phyloP scores from a whole-genome alignment of 1,140 invertebrate genomes.

The Drosophila takahashii region DNA sequence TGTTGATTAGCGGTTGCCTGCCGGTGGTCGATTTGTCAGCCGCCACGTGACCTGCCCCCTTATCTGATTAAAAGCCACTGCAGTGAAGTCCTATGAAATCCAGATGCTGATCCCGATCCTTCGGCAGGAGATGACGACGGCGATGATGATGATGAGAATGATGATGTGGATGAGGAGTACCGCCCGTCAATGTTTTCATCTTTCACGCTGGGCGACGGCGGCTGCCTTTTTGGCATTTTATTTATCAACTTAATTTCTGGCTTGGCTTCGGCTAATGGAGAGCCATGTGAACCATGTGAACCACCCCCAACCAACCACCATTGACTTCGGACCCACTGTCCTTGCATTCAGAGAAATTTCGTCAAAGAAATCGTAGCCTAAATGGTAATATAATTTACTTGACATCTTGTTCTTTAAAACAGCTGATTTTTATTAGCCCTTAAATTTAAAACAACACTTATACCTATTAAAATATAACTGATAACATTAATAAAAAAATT shows the following conservation, averaged over 20 bases:
- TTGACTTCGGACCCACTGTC: background rate
- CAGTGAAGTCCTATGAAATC: constrained; percentile 2
- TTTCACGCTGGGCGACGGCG: constrained; percentile 56
- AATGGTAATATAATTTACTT: no score
- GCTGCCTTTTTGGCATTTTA: constrained; percentile 64
- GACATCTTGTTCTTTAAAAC: no score
- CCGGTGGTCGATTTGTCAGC: constrained; percentile 56
- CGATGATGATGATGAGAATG: background rate
- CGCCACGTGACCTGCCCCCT: constrained; percentile 54
- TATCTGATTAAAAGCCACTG: constrained; percentile 13
- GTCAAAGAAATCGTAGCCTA: no score
- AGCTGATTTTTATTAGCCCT: no score
- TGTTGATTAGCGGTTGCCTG: constrained; percentile 36
- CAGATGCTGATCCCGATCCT: constrained; percentile 8
- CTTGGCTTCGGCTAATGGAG: constrained; percentile 72
- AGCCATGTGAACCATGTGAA: background rate
- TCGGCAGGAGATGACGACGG: background rate
- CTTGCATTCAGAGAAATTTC: background rate
- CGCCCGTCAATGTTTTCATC: constrained; percentile 60
- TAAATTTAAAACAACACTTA: no score
- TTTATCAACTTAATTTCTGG: constrained; percentile 78
- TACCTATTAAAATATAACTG: no score
- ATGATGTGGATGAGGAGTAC: constrained; percentile 5
- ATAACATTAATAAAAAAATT: no score
- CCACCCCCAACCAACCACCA: constrained; percentile 17